Evolutionary conservation across 2,113 vertebrate species (phyloP).

Genomic region (Geococcyx californianus): DNA sequence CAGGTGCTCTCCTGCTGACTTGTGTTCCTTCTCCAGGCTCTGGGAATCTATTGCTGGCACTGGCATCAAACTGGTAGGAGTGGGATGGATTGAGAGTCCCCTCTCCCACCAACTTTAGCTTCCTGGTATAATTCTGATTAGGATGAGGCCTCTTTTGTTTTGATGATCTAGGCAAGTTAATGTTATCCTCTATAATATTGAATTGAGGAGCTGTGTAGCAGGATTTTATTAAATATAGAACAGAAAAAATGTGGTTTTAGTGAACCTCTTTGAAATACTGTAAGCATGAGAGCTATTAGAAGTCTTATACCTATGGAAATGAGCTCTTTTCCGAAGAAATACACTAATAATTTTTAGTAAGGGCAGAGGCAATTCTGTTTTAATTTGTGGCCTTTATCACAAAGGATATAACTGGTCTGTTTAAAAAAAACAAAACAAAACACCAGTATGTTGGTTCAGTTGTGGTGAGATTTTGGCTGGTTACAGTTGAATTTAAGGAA

Average conservation of each 20-base stretch:
- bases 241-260: neutral
- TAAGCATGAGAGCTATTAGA: neutral
- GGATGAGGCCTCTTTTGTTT: neutral
- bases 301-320: neutral
- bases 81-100: no score
- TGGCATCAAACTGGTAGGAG: no score
- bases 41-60: no score
- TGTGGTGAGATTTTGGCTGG: neutral
- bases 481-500: neutral
- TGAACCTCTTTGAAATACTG: neutral
- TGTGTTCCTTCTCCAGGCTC: no score
- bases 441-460: neutral
- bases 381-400: neutral
- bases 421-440: neutral
- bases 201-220: neutral
- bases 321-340: neutral
- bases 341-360: neutral
- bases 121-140: neutral
- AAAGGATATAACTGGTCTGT: neutral
- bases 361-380: neutral
- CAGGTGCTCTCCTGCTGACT: no score
- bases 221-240: neutral
- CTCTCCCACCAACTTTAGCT: neutral
- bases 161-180: neutral
- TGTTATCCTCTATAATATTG: neutral